Conservation (phyloP, 2,888 invertebrate species). For the Idaea biselata region DNA sequence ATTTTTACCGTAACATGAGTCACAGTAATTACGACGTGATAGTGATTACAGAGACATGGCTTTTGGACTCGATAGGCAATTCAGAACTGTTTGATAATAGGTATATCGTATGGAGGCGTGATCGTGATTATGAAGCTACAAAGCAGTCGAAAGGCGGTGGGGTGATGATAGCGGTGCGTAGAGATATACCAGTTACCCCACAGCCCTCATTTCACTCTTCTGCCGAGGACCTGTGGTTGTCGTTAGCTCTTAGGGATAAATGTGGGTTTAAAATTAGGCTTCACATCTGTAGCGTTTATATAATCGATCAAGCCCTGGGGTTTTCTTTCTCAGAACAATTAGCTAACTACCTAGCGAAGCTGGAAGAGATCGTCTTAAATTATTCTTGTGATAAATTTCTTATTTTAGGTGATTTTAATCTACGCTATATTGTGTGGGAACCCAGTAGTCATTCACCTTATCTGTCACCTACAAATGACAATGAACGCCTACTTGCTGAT, state of each 20-base stretch:
- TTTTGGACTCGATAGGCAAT: conserved; percentile 8
- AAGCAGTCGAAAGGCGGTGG: conserved; percentile 6
- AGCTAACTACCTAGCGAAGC: conserved; percentile 3
- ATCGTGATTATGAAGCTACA: conserved; percentile 4
- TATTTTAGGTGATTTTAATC: conserved; percentile 13
- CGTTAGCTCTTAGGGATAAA: not conserved
- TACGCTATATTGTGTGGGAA: conserved; percentile 9
- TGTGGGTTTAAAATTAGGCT: not conserved
- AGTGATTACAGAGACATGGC: conserved; percentile 17
- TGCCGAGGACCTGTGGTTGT: conserved; percentile 7
- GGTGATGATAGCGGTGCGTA: conserved; percentile 9
- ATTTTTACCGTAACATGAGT: conserved; percentile 10
- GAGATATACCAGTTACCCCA: conserved; percentile 2
- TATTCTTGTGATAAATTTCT: conserved; percentile 3
- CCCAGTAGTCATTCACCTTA: not conserved
- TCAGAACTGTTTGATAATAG: conserved; percentile 17
- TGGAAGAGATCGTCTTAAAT: not conserved
- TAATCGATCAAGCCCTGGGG: conserved; percentile 8
- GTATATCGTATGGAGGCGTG: conserved; percentile 10
- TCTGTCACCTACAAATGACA: not conserved
- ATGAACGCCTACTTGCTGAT: conserved; percentile 5
- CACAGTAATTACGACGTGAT: conserved; percentile 12
- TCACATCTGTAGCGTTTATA: conserved; percentile 12
- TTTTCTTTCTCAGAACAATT: conserved; percentile 7
- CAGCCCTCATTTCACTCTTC: not conserved